Percentiles rank a stretch among this genome's conserved stretches.
Conservation (phyloP, 2,888 invertebrate genomes). For the Synergus umbraculus region DNA sequence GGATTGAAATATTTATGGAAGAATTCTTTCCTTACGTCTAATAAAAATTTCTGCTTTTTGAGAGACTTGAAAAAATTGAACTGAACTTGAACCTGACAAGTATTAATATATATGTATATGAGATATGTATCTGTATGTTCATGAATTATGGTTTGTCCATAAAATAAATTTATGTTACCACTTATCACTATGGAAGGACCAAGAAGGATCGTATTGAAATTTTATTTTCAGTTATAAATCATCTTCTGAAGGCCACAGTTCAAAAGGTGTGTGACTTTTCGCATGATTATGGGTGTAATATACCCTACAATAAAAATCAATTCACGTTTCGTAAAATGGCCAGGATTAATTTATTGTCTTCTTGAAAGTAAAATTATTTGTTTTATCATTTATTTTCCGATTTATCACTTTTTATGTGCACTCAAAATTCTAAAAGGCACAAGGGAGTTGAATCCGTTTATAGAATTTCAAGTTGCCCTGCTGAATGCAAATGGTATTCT, state of each 20-base stretch:
- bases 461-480: not conserved
- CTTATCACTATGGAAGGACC: slow-evolving; percentile 35
- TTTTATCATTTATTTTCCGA: not conserved
- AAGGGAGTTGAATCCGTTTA: not conserved
- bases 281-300: not conserved
- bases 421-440: not conserved
- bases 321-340: not conserved
- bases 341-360: not conserved
- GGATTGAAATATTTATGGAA: not conserved
- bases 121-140: slow-evolving; percentile 28
- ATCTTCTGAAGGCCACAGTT: slow-evolving; percentile 34
- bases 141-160: slow-evolving; percentile 40
- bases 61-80: slow-evolving; percentile 20
- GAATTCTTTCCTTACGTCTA: not conserved
- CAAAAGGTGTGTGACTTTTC: slow-evolving; percentile 26
- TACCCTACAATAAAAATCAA: not conserved
- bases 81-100: slow-evolving; percentile 33
- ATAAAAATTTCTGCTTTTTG: not conserved
- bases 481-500: not conserved
- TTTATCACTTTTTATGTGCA: not conserved
- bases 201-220: slow-evolving; percentile 37
- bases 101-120: slow-evolving; percentile 39
- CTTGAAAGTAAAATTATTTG: not conserved
- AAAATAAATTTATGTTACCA: slow-evolving; percentile 41
- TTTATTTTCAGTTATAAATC: slow-evolving; percentile 30